Conservation (phyloP, 2,113 vertebrate species). For the Tichodroma muraria region DNA sequence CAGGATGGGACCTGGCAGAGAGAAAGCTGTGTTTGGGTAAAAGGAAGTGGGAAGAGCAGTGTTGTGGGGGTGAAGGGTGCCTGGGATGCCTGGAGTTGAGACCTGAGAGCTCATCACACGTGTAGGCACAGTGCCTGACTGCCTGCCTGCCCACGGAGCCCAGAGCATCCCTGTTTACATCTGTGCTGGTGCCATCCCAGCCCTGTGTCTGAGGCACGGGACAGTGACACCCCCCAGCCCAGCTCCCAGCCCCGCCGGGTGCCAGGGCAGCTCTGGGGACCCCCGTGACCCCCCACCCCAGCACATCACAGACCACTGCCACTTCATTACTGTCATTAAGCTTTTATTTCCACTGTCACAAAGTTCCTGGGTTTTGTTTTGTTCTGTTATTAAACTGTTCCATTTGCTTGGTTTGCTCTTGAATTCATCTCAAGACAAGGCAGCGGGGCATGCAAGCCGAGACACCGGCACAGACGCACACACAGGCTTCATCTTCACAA, state of each 20-base stretch:
- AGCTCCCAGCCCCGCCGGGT: rapidly evolving
- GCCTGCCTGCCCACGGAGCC: background rate
- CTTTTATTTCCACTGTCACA: conserved; percentile 60
- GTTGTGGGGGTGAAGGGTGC: rapidly evolving
- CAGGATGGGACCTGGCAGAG: background rate
- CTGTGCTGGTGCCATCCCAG: background rate
- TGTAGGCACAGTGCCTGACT: background rate
- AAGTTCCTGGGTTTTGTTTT: conserved; percentile 32
- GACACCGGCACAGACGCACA: conserved; percentile 30
- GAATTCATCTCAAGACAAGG: conserved; percentile 58
- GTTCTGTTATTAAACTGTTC: background rate
- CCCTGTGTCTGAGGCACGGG: rapidly evolving
- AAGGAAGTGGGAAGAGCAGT: background rate
- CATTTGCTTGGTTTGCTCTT: conserved; percentile 45
- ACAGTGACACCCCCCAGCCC: background rate
- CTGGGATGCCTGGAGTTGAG: background rate
- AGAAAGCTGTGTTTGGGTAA: background rate
- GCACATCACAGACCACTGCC: background rate
- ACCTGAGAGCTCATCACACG: background rate
- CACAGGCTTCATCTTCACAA: conserved; percentile 33
- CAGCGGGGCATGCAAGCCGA: conserved; percentile 52
- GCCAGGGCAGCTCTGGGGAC: background rate
- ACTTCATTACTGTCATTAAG: background rate
- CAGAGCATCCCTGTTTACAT: rapidly evolving
- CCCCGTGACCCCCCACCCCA: background rate